These are phyloP conservation scores for Drosophila equinoxialis DNA, from an alignment of 1,140 invertebrate species.

Conservation along the genomic window DNA sequence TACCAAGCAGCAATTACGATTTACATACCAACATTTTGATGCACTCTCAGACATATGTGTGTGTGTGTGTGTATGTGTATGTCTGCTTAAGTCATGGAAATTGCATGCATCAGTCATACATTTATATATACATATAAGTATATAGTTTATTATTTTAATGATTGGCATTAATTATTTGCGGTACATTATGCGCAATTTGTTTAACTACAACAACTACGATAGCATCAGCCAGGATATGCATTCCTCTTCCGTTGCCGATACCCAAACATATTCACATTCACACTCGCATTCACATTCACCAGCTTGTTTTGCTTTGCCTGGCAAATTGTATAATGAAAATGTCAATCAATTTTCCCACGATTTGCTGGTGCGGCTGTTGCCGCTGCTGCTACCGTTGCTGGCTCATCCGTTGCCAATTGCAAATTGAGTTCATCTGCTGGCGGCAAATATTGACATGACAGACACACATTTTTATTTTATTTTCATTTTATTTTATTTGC, in stretches of 20 bases:
- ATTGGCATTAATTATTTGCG: conserved; percentile 75
- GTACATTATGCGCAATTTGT: conserved; percentile 75
- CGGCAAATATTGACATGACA: conserved; percentile 81
- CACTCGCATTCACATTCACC: conserved; percentile 27
- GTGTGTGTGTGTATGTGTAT: no score
- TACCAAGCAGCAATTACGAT: conserved; percentile 15
- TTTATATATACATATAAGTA: conserved; percentile 33
- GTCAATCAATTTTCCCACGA: conserved; percentile 81
- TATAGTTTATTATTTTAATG: conserved; percentile 78
- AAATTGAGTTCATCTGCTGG: conserved; percentile 81
- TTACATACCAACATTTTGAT: background rate
- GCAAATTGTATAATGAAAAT: conserved; percentile 81
- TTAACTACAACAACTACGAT: conserved; percentile 34
- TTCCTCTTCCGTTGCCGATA: background rate
- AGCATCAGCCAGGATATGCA: conserved; percentile 31
- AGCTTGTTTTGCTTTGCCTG: conserved; percentile 65
- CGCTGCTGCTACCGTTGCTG: conserved; percentile 52
- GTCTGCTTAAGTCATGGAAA: conserved; percentile 22
- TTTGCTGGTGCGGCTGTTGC: conserved; percentile 51
- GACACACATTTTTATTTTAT: conserved; percentile 55
- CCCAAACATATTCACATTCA: background rate
- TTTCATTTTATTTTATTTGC: conserved; percentile 82
- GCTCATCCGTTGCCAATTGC: conserved; percentile 78
- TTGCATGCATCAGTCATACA: conserved; percentile 29
- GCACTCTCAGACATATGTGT: background rate